Conservation (phyloP, 2,888 invertebrate species). For the Sphaerophoria taeniata region DNA sequence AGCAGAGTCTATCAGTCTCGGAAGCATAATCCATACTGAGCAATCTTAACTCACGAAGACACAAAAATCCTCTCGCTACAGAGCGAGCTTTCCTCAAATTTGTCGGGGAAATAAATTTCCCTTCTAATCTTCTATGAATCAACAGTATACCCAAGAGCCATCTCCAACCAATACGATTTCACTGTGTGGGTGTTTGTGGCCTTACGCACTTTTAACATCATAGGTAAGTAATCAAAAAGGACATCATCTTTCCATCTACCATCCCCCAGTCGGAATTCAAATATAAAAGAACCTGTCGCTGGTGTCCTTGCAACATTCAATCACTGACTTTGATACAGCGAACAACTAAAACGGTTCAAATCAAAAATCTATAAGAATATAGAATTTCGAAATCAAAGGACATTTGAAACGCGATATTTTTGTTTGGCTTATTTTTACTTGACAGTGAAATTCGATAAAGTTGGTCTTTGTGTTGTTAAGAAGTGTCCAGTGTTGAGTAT, state of each 20-base stretch:
- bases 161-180: constrained; percentile 62
- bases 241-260: constrained; percentile 18
- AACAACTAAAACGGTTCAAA: constrained; percentile 14
- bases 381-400: constrained; percentile 21
- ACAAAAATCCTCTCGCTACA: too few relatives aligned
- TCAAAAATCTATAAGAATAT: background rate
- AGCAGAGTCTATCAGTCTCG: too few relatives aligned
- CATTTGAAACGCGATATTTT: constrained; percentile 23
- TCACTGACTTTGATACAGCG: constrained; percentile 46
- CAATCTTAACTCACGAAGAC: too few relatives aligned
- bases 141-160: background rate
- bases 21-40: too few relatives aligned
- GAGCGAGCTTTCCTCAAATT: too few relatives aligned
- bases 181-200: constrained; percentile 60
- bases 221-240: constrained; percentile 1
- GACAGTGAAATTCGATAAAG: constrained; percentile 10
- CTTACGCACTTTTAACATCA: constrained; percentile 54
- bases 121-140: too few relatives aligned
- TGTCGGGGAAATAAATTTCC: too few relatives aligned
- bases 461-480: background rate
- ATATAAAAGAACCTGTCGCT: constrained; percentile 63
- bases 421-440: background rate
- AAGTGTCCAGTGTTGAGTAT: background rate
- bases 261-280: constrained; percentile 39
- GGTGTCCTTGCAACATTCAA: constrained; percentile 60